Percentiles rank a stretch among this genome's conserved stretches.
These are phyloP conservation scores for Ceratina calcarata DNA, from an alignment of 1,140 invertebrate genomes.

Conservation along the genomic window DNA sequence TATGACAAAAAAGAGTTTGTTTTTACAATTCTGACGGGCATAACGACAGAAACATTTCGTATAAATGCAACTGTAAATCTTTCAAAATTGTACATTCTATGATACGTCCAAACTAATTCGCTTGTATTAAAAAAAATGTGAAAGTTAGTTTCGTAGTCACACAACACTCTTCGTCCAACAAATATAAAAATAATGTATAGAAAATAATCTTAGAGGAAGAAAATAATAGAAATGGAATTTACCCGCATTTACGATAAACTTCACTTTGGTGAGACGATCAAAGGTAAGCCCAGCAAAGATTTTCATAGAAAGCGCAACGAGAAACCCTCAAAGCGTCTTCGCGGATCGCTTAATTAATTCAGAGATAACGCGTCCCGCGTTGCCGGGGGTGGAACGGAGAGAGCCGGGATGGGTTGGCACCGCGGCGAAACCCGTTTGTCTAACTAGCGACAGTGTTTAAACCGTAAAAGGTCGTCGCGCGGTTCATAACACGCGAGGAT, in stretches of 20 bases:
- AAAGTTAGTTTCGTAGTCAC: no score
- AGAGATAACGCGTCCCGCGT: conserved; percentile 11
- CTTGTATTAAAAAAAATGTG: no score
- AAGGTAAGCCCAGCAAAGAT: background rate
- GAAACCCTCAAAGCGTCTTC: conserved; percentile 4
- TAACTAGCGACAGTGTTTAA: conserved; percentile 26
- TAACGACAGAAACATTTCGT: background rate
- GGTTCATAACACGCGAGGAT: conserved; percentile 44
- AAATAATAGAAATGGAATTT: no score
- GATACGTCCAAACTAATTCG: no score
- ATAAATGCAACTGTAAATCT: background rate
- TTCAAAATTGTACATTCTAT: background rate
- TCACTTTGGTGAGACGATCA: background rate
- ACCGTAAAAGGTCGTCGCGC: background rate
- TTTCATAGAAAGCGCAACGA: background rate
- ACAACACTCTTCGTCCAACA: no score
- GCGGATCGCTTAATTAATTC: conserved; percentile 41
- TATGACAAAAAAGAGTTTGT: conserved; percentile 5
- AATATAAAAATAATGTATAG: no score
- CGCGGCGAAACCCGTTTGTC: background rate
- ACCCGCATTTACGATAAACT: background rate
- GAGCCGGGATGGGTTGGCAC: no score
- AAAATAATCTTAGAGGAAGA: no score
- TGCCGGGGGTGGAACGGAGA: background rate
- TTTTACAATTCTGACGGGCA: background rate